phyloP scores from a whole-genome alignment of 37 sponge, comb jelly and placozoan genomes.

The Cladorhizidae sp. region DNA sequence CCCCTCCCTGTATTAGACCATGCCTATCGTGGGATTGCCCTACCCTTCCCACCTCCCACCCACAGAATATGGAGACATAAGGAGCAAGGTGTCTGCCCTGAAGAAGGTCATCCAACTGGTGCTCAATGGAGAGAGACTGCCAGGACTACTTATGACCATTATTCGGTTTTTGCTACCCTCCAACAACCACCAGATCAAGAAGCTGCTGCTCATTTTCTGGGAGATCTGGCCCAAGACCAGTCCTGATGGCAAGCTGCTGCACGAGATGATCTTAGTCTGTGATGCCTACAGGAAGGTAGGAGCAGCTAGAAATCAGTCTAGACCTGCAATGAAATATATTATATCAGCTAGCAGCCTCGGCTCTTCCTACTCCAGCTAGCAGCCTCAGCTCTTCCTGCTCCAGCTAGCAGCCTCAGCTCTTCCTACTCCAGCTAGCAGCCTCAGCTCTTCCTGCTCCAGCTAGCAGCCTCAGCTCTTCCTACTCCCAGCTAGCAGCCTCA shows the following conservation, averaged over 20 bases:
- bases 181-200: slow-evolving; percentile 96
- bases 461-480: no score
- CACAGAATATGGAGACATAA: slow-evolving; percentile 76
- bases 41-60: neutral
- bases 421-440: no score
- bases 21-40: no score
- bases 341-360: no score
- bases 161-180: slow-evolving; percentile 93
- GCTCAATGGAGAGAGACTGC: slow-evolving; percentile 92
- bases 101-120: slow-evolving; percentile 95
- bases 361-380: no score
- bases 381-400: no score
- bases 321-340: no score
- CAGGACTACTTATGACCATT: slow-evolving; percentile 94
- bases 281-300: slow-evolving; percentile 94
- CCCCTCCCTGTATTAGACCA: neutral
- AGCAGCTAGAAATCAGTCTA: no score
- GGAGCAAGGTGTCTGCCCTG: slow-evolving; percentile 74
- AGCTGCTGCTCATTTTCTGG: slow-evolving; percentile 94
- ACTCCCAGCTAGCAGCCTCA: no score
- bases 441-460: no score
- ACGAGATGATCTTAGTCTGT: slow-evolving; percentile 99
- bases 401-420: no score
- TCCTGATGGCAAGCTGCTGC: slow-evolving; percentile 94
- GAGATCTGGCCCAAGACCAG: slow-evolving; percentile 98